Evolutionary conservation across 2,888 invertebrate genomes (phyloP), one percentile per base, ranked within the genome.

Genomic region (Acronicta aceris): DNA sequence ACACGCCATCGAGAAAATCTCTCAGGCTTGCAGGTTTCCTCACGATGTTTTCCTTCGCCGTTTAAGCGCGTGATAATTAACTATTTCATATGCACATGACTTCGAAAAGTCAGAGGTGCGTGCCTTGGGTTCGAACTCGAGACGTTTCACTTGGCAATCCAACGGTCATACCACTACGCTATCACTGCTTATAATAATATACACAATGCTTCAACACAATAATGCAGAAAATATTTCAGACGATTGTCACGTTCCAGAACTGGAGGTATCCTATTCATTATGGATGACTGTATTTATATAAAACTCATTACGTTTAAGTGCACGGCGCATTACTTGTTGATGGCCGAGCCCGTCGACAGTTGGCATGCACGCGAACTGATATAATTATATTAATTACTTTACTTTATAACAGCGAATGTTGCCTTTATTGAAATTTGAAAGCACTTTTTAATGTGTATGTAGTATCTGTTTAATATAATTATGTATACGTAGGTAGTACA

Each of bases 251-350:
- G 43, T 52, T 45, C 15, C 4, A 27, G 40, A 27, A 2, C 1
- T 7, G 7, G n/a, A 15, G 43, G 36, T 33, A 27, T n/a, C 9
- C 5, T 42, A 16, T 53, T 46, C 17, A 45, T 16, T 48, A 16
- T 38, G 61, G 42, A 51, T 21, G 43, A 59, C 13, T 65, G 15
- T 51, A 55, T 43, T 38, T 54, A 62, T 60, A 49, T 41, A 60
- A 55, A 67, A 58, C 63, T 66, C 62, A 78, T 78, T 78, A 72
- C 25, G 52, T 61, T 57, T 53, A 62, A 78, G 76, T 76, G 79
- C 76, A 61, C 27, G 27, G 27, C 46, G 50, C 54, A 48, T 42
- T 64, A 61, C 51, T 48, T 63, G 66, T 50, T 65, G 66, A 69
- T 56, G 51, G 65, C 58, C 60, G 55, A 30, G 46, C 51, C 59